Conservation (phyloP, 2,113 vertebrate genomes). For the Eulacestoma nigropectus region DNA sequence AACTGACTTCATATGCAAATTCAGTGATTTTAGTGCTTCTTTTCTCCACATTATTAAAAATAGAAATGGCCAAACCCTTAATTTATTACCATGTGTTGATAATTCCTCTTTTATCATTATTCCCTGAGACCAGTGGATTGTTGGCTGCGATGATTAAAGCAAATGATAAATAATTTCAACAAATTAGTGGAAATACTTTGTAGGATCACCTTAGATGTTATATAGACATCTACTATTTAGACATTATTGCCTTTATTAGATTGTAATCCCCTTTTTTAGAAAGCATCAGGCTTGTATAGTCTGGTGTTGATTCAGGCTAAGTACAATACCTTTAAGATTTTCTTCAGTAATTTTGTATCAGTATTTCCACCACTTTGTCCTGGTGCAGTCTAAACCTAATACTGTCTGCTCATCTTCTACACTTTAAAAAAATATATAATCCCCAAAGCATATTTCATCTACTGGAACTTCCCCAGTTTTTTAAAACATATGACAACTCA, state of each 20-base stretch:
- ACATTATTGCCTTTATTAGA: not conserved
- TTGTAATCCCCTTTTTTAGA: not conserved
- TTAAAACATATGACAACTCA: not conserved
- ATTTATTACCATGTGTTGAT: not conserved
- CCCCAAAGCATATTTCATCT: not conserved
- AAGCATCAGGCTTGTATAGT: not conserved
- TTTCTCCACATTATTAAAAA: not conserved
- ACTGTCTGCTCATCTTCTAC: not conserved
- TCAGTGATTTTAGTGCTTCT: not conserved
- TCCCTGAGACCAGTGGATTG: not conserved
- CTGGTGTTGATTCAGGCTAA: not conserved
- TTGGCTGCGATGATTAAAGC: not conserved
- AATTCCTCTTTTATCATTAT: not conserved
- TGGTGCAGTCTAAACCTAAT: not conserved
- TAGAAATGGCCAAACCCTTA: not conserved
- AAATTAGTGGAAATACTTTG: not conserved
- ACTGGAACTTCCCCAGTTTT: not conserved
- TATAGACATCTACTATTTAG: not conserved
- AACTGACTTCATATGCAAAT: not conserved
- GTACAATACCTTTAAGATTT: not conserved
- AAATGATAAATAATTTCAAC: not conserved
- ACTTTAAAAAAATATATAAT: not conserved
- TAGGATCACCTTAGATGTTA: not conserved
- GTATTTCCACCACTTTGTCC: not conserved
- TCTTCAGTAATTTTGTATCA: not conserved